Evolutionary conservation across 1,140 invertebrate species (phyloP), one percentile per base, ranked within the genome.

Genomic region (Drosophila insularis): DNA sequence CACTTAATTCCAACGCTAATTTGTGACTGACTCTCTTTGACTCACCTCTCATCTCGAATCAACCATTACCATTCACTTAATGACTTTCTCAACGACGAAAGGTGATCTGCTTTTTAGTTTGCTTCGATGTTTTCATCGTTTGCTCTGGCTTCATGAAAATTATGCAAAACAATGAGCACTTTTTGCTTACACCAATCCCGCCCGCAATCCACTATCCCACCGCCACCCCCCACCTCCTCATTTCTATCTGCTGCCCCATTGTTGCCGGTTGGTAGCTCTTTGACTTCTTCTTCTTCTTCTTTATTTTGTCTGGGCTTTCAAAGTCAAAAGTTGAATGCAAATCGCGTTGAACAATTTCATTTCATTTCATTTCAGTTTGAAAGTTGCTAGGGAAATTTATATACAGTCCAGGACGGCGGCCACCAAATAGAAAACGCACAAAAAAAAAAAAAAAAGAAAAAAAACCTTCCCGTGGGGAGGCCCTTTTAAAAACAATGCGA

Each of bases 1-100:
- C 84, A 89, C 82, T 87, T 87, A 87, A 87, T 87, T 89, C 79
- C 66, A 89, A 80, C 80, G 74, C 79, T 84, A 87, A 89, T 87
- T 89, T 82, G 69, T 71, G 66, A 60, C 71, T 65, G 23, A 50
- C 39, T 50, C 56, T n/a, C 23, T 56, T 39, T 23, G 60, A 60
- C 50, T 62, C 66, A 54, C 63, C 60, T 56, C 35, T 37, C 35
- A 37, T 37, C 46, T 55, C 55, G 10, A 21, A 43, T 40, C 17
- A 2, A 14, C 43, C 43, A 50, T 50, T 37, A 37, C 63, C 69
- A 68, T 81, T 74, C 79, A 81, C 63, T 73, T 87, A 86, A 86
- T 86, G 82, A 82, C 82, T 89, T 87, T 86, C 82, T 87, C 85
- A 87, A 71, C 66, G 69, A 71, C 66, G 69, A 65, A 79, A 82